Evolutionary conservation across 2,888 invertebrate species (phyloP).

Genomic region (Byasa hedistus): DNA sequence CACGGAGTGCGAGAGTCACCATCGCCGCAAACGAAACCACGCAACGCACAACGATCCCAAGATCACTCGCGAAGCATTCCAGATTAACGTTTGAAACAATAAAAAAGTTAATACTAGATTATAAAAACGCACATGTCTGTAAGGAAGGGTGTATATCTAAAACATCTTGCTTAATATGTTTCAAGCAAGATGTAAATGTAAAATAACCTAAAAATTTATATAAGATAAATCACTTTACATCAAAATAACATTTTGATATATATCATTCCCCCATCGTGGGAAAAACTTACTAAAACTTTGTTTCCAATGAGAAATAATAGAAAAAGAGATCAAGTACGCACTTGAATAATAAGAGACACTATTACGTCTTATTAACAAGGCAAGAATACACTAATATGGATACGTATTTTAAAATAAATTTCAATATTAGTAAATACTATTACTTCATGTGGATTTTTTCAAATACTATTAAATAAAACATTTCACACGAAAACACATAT

Average conservation of each 20-base stretch:
- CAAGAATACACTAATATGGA: not conserved
- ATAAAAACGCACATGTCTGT: not conserved
- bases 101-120: not conserved
- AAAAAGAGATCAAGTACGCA: not conserved
- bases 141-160: not conserved
- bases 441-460: not conserved
- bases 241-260: not conserved
- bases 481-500: not conserved
- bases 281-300: not conserved
- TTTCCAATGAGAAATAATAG: not conserved
- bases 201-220: not conserved
- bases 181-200: not conserved
- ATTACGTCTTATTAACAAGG: not conserved
- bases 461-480: not conserved
- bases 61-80: conserved; percentile 85
- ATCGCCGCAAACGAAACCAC: conserved; percentile 61
- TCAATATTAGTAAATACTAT: not conserved
- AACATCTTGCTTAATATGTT: too few relatives aligned
- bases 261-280: not conserved
- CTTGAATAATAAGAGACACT: not conserved
- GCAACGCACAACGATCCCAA: conserved; percentile 64
- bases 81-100: conserved; percentile 84
- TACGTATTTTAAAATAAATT: not conserved
- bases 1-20: conserved; percentile 80
- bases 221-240: not conserved